These are phyloP conservation scores for Columba guinea DNA, from an alignment of 2,797 vertebrate genomes.

Conservation along the genomic window DNA sequence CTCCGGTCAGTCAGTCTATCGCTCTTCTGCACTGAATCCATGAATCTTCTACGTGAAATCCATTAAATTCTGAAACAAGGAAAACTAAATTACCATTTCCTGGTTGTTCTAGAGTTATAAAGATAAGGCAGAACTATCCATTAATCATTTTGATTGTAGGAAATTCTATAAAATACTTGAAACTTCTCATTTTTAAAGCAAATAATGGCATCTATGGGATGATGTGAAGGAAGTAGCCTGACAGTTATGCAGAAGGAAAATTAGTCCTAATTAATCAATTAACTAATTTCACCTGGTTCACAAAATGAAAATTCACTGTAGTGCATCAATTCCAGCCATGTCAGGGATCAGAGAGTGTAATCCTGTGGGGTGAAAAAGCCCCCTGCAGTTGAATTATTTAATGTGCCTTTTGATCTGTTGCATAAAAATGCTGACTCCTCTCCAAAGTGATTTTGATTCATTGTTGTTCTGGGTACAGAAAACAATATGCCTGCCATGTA, in stretches of 20 bases:
- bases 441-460: background rate
- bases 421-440: background rate
- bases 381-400: background rate
- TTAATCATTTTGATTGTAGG: background rate
- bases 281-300: background rate
- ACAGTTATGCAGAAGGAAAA: background rate
- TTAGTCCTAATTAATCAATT: background rate
- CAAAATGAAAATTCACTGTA: background rate
- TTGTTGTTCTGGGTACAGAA: background rate
- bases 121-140: background rate
- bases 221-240: background rate
- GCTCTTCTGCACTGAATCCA: background rate
- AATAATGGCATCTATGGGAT: background rate
- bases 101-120: background rate
- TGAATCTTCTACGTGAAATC: background rate
- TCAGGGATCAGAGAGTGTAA: background rate
- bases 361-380: background rate
- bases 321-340: background rate
- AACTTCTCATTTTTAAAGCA: background rate
- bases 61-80: background rate
- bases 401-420: background rate
- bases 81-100: background rate
- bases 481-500: background rate
- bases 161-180: background rate
- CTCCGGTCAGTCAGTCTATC: conserved; percentile 76